These are phyloP conservation scores for Lasius platythorax DNA, from an alignment of 2,888 invertebrate species.

Conservation along the genomic window DNA sequence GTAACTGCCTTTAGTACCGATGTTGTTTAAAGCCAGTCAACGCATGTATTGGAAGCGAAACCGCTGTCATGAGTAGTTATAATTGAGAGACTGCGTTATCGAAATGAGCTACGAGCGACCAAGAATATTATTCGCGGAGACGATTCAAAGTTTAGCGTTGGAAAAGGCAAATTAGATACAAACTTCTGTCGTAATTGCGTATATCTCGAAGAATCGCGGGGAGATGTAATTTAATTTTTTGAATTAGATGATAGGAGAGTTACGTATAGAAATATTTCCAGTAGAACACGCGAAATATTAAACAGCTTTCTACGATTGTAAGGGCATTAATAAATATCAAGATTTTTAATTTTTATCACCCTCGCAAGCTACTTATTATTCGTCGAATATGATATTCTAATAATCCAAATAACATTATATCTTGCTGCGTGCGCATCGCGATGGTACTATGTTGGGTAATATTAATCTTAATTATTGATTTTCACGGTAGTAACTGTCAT, in stretches of 20 bases:
- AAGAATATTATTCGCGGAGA: conserved; percentile 34
- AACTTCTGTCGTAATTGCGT: conserved; percentile 9
- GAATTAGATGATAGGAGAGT: conserved; percentile 10
- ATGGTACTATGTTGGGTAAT: neutral
- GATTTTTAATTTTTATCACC: neutral
- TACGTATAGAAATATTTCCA: conserved; percentile 22
- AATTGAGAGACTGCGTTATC: conserved; percentile 55
- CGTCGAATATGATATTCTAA: neutral
- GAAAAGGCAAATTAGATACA: conserved; percentile 15
- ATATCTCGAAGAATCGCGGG: conserved; percentile 17
- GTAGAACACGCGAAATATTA: neutral
- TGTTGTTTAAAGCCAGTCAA: conserved; percentile 55
- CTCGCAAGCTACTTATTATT: neutral
- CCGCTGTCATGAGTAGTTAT: conserved; percentile 64
- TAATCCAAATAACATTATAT: neutral
- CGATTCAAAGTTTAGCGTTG: conserved; percentile 14
- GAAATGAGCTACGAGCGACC: conserved; percentile 33
- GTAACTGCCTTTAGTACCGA: conserved; percentile 55
- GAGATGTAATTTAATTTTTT: conserved; percentile 35
- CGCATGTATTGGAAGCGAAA: conserved; percentile 61
- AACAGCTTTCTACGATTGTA: neutral
- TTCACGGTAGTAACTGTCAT: neutral
- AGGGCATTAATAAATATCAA: conserved; percentile 6
- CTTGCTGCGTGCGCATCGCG: neutral
- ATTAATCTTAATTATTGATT: conserved; percentile 21